Evolutionary conservation across 2,113 vertebrate species (phyloP).

Genomic region (Tylochromis polylepis): DNA sequence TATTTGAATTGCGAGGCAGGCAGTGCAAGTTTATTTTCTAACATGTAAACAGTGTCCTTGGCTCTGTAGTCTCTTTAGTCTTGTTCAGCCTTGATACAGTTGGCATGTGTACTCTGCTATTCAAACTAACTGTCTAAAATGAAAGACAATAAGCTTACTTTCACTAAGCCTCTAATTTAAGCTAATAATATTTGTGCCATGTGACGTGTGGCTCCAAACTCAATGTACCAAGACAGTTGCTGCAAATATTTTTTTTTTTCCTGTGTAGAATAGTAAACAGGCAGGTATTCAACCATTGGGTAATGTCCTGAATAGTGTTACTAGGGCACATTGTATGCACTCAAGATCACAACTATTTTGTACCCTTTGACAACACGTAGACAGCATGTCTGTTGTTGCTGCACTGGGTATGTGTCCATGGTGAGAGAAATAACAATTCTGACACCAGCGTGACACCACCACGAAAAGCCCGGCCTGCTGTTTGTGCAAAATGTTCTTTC

Average conservation of each 20-base stretch:
- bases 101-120: neutral
- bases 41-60: neutral
- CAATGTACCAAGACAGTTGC: neutral
- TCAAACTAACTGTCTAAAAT: neutral
- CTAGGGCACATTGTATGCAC: neutral
- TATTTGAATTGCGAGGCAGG: slow-evolving; percentile 24
- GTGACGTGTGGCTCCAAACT: neutral
- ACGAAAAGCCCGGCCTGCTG: neutral
- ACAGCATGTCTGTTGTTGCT: neutral
- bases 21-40: neutral
- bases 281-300: neutral
- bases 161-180: neutral
- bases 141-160: neutral
- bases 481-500: neutral
- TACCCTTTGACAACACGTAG: neutral
- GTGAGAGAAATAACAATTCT: neutral
- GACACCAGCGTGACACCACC: neutral
- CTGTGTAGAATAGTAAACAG: neutral
- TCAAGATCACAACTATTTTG: neutral
- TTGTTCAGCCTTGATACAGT: neutral
- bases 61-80: neutral
- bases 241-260: neutral
- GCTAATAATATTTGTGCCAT: neutral
- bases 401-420: neutral
- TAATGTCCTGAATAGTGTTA: neutral